These are phyloP conservation scores for Gerris lacustris DNA, from an alignment of 2,888 invertebrate species.

Conservation along the genomic window DNA sequence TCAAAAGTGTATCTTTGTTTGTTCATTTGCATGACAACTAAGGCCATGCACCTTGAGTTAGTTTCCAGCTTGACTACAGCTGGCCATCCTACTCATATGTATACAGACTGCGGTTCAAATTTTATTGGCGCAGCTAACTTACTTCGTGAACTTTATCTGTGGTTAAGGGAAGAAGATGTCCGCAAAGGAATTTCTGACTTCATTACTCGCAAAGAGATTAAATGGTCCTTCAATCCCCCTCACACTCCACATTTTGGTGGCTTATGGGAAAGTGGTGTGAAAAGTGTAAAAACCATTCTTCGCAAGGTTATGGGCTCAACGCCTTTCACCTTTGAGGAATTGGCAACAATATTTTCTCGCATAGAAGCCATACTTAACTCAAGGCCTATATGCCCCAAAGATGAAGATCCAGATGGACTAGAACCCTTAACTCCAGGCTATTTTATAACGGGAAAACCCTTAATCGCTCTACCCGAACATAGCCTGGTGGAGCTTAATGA, in stretches of 20 bases:
- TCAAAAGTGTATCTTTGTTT: too few relatives aligned
- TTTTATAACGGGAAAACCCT: too few relatives aligned
- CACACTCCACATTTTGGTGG: neutral
- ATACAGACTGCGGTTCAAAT: too few relatives aligned
- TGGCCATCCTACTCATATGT: too few relatives aligned
- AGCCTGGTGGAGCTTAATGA: neutral
- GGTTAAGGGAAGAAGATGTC: too few relatives aligned
- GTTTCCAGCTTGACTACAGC: too few relatives aligned
- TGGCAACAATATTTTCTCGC: conserved; percentile 10
- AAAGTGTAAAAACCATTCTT: conserved; percentile 11
- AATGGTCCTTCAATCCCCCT: conserved; percentile 13
- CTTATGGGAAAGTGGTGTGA: neutral
- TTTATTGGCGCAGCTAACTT: too few relatives aligned
- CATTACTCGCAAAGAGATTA: neutral
- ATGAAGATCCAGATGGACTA: conserved; percentile 17
- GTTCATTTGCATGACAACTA: too few relatives aligned
- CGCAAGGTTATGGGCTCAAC: neutral
- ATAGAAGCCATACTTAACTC: conserved; percentile 25
- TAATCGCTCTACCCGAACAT: conserved; percentile 10
- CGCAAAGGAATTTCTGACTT: too few relatives aligned
- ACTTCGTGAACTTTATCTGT: too few relatives aligned
- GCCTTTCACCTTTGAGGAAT: conserved; percentile 17
- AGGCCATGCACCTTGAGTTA: too few relatives aligned
- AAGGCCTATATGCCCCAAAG: conserved; percentile 20
- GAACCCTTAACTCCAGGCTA: too few relatives aligned